Conservation (phyloP, 2,113 vertebrate genomes). For the Thamnophis sirtalis region DNA sequence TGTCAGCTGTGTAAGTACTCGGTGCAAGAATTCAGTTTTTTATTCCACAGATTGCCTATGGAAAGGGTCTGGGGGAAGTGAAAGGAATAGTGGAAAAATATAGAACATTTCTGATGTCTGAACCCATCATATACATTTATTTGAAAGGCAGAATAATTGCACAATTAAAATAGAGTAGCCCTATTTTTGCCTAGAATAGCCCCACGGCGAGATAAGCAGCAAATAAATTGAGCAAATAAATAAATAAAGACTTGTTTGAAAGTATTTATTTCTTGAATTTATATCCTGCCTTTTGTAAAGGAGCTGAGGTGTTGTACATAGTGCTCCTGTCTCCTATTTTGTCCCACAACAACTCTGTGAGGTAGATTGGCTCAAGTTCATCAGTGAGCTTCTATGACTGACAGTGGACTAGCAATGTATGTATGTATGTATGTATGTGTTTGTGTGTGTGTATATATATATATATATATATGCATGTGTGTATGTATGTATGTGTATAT, state of each 20-base stretch:
- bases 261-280: not conserved
- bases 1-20: not conserved
- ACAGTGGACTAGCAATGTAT: not conserved
- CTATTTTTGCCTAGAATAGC: not conserved
- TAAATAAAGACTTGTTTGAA: not conserved
- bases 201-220: not conserved
- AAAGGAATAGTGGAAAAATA: not conserved
- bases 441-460: too few relatives aligned
- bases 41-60: not conserved
- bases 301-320: not conserved
- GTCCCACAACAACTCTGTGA: not conserved
- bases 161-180: not conserved
- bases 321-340: not conserved
- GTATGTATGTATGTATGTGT: too few relatives aligned
- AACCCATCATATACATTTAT: not conserved
- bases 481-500: too few relatives aligned
- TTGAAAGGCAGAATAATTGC: not conserved
- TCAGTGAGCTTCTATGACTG: not conserved
- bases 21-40: not conserved
- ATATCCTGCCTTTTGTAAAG: not conserved
- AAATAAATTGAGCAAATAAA: not conserved
- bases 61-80: not conserved
- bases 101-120: not conserved
- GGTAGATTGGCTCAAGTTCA: not conserved
- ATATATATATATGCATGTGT: too few relatives aligned